phyloP scores from a whole-genome alignment of 2,797 vertebrate genomes.

The Perodicticus potto region DNA sequence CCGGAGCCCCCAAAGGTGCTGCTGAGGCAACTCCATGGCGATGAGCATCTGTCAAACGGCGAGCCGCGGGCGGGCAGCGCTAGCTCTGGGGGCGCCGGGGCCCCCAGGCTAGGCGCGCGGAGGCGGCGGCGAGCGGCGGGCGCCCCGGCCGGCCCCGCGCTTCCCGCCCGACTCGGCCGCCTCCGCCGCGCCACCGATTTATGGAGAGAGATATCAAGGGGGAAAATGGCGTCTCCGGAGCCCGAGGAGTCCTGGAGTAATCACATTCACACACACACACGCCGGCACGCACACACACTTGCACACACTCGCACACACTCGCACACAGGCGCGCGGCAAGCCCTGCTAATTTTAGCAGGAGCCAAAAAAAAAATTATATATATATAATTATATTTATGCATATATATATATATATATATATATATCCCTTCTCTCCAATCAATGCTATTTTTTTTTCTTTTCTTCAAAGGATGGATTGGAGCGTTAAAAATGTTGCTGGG shows the following conservation, averaged over 20 bases:
- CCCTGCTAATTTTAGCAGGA: conserved; percentile 85
- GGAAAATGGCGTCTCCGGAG: conserved; percentile 89
- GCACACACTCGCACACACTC: conserved; percentile 75
- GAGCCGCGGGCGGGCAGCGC: conserved; percentile 75
- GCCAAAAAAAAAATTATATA: conserved; percentile 73
- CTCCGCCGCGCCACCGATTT: conserved; percentile 82
- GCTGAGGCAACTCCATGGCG: conserved; percentile 87
- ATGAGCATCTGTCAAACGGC: conserved; percentile 87
- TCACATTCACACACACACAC: conserved; percentile 80
- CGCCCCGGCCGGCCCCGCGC: conserved; percentile 80
- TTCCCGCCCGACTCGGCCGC: conserved; percentile 83
- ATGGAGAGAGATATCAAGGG: conserved; percentile 82
- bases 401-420: conserved; percentile 2
- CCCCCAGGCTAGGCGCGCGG: conserved; percentile 81
- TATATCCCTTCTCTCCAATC: conserved; percentile 75
- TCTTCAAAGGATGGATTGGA: conserved; percentile 75
- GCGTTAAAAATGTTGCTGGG: conserved; percentile 65
- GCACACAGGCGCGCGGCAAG: conserved; percentile 80
- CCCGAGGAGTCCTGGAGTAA: conserved; percentile 85
- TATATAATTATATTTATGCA: conserved; percentile 48
- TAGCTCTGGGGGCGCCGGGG: conserved; percentile 77
- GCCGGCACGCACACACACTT: conserved; percentile 68
- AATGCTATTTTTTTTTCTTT: conserved; percentile 60
- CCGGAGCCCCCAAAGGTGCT: conserved; percentile 85
- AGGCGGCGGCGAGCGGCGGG: conserved; percentile 81